These are phyloP conservation scores for Pantherophis vulpinus DNA, from an alignment of 2,797 vertebrate genomes.

Conservation along the genomic window DNA sequence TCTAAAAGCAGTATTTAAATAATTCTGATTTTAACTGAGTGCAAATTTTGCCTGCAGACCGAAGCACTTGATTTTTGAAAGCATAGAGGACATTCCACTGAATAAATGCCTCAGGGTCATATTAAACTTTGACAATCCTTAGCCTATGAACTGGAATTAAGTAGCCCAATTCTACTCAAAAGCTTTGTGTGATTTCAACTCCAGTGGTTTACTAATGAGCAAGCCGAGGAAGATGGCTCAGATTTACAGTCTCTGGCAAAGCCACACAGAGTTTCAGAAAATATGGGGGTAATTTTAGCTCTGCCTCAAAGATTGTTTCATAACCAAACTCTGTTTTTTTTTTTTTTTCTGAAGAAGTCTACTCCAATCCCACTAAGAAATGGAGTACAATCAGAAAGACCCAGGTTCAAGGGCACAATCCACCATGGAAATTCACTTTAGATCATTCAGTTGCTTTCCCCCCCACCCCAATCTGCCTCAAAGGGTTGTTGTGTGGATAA, in stretches of 20 bases:
- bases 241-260: slow-evolving; percentile 20
- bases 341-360: background rate
- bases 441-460: background rate
- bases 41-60: slow-evolving; percentile 66
- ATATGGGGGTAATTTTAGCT: background rate
- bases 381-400: background rate
- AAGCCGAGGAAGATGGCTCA: slow-evolving; percentile 27
- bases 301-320: slow-evolving; percentile 23
- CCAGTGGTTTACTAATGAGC: slow-evolving; percentile 6
- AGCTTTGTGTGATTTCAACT: slow-evolving; percentile 47
- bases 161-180: slow-evolving; percentile 43
- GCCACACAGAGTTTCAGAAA: slow-evolving; percentile 29
- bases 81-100: slow-evolving; percentile 45
- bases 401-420: background rate
- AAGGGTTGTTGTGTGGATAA: background rate
- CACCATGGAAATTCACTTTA: background rate
- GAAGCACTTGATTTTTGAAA: slow-evolving; percentile 62
- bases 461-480: background rate
- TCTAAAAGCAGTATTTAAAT: slow-evolving; percentile 56
- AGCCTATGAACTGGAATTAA: slow-evolving; percentile 52
- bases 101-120: slow-evolving; percentile 39
- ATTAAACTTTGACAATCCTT: slow-evolving; percentile 57
- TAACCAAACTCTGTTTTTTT: slow-evolving; percentile 9
- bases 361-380: background rate
- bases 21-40: slow-evolving; percentile 57